phyloP scores from a whole-genome alignment of 92 coral and sea anemone genomes.

The Isaurus tuberculatus region DNA sequence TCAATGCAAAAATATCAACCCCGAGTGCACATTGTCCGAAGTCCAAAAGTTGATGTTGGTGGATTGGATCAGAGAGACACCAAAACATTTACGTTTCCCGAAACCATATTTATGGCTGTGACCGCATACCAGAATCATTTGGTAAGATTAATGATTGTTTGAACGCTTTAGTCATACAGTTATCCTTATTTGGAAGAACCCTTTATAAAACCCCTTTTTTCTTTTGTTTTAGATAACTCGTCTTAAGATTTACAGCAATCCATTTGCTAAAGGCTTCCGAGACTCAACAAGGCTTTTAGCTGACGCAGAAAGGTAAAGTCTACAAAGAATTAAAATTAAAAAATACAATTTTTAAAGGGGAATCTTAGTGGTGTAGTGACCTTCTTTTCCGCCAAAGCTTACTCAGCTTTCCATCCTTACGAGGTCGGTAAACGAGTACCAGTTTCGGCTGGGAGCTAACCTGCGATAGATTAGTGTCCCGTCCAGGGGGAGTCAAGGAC shows the following conservation, averaged over 20 bases:
- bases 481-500: too few species aligned
- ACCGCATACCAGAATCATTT: constrained; percentile 90
- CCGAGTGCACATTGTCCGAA: constrained; percentile 73
- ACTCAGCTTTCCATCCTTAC: too few species aligned
- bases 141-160: constrained; percentile 45
- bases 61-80: constrained; percentile 68
- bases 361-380: too few species aligned
- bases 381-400: too few species aligned
- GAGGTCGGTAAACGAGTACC: too few species aligned
- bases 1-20: constrained; percentile 93
- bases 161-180: too few species aligned
- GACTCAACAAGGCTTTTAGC: constrained; percentile 85
- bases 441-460: too few species aligned
- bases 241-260: constrained; percentile 91
- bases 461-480: too few species aligned
- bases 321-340: too few species aligned
- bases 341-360: neutral
- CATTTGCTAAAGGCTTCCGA: constrained; percentile 91
- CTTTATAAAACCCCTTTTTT: too few species aligned
- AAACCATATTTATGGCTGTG: constrained; percentile 90
- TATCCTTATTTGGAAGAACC: too few species aligned
- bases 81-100: constrained; percentile 80
- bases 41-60: constrained; percentile 52
- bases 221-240: constrained; percentile 82
- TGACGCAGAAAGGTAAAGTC: constrained; percentile 67